Evolutionary conservation across 35 echinoderm and acorn worm genomes (phyloP).

Genomic region (Lytechinus variegatus): DNA sequence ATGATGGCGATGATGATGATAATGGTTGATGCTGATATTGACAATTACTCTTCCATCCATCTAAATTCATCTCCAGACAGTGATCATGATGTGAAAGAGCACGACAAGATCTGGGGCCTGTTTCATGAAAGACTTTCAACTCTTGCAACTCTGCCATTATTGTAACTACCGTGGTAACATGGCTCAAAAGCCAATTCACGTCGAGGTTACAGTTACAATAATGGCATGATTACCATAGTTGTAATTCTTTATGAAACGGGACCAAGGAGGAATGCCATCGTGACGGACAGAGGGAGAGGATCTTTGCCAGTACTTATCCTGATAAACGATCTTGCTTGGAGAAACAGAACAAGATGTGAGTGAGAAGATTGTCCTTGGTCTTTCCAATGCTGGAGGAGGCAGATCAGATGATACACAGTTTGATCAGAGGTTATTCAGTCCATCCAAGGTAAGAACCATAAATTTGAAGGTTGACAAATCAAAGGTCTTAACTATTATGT

Average conservation of each 20-base stretch:
- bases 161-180: no score
- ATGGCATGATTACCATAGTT: no score
- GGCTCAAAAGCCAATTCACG: no score
- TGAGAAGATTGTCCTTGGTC: constrained; percentile 93
- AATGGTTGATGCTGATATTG: no score
- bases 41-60: neutral
- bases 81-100: constrained; percentile 87
- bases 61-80: constrained; percentile 28
- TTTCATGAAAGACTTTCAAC: no score
- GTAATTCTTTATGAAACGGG: no score
- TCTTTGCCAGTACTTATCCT: constrained; percentile 77
- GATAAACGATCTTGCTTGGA: constrained; percentile 92
- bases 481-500: no score
- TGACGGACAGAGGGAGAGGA: constrained; percentile 85
- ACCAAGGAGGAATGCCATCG: constrained; percentile 72
- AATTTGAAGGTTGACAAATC: neutral
- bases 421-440: constrained; percentile 94
- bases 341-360: constrained; percentile 95
- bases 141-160: no score
- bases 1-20: no score
- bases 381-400: constrained; percentile 80
- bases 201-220: no score
- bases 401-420: constrained; percentile 86
- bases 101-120: constrained; percentile 69
- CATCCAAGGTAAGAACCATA: constrained; percentile 77